These are phyloP conservation scores for Copidosoma aretas DNA, from an alignment of 2,888 invertebrate species.

Conservation along the genomic window DNA sequence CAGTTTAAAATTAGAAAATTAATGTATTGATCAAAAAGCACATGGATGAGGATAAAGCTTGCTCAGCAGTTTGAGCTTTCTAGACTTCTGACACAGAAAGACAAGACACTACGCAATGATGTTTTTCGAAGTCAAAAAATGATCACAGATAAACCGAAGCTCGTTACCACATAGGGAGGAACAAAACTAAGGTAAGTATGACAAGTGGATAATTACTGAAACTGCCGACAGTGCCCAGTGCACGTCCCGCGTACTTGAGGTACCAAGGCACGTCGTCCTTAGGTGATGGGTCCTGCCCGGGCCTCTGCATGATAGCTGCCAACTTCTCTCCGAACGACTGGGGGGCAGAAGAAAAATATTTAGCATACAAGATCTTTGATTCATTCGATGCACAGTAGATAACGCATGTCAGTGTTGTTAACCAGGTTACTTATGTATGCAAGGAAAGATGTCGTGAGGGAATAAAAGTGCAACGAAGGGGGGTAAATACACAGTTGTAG, in stretches of 20 bases:
- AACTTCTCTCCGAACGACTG: constrained; percentile 83
- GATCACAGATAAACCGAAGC: constrained; percentile 11
- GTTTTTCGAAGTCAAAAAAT: neutral
- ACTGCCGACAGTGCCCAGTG: constrained; percentile 83
- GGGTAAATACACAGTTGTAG: no score
- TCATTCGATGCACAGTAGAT: constrained; percentile 15
- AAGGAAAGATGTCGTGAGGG: neutral
- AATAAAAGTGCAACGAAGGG: no score
- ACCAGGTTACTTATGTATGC: no score
- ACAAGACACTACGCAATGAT: neutral
- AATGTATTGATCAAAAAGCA: neutral
- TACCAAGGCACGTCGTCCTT: constrained; percentile 89
- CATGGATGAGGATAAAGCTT: neutral
- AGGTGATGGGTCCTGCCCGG: constrained; percentile 77
- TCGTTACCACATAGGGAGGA: neutral
- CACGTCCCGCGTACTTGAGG: constrained; percentile 85
- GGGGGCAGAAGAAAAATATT: no score
- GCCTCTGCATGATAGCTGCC: constrained; percentile 79
- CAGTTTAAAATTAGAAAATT: neutral
- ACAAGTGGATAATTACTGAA: constrained; percentile 70
- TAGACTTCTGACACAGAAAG: neutral
- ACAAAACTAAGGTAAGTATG: no score
- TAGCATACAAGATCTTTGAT: constrained; percentile 6
- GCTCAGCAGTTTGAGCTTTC: neutral
- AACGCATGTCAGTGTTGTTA: constrained; percentile 29